Percentiles rank a stretch among this genome's conserved stretches.
These are phyloP conservation scores for Pogonomyrmex barbatus DNA, from an alignment of 1,140 invertebrate species.

Conservation along the genomic window DNA sequence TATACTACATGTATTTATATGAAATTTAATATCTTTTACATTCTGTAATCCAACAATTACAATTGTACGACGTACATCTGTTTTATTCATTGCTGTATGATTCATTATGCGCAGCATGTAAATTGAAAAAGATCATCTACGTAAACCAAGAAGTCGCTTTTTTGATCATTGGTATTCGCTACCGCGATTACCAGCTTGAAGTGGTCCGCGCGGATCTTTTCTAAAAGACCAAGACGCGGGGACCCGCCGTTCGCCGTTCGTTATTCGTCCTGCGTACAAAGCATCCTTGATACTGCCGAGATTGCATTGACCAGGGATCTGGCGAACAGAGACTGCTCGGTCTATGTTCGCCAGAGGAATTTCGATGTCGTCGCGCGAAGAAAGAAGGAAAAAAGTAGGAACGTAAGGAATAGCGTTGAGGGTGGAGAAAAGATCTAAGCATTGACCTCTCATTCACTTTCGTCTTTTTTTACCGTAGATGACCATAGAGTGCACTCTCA, in stretches of 20 bases:
- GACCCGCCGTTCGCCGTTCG: slow-evolving; percentile 68
- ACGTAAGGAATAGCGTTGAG: slow-evolving; percentile 46
- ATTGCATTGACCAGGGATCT: slow-evolving; percentile 78
- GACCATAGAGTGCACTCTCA: slow-evolving; percentile 31
- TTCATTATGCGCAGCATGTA: slow-evolving; percentile 48
- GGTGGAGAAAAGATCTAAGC: slow-evolving; percentile 69
- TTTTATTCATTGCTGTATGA: background rate
- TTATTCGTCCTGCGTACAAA: slow-evolving; percentile 79
- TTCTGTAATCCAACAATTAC: slow-evolving; percentile 24
- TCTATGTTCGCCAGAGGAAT: slow-evolving; percentile 64
- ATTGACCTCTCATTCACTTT: slow-evolving; percentile 50
- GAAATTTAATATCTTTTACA: background rate
- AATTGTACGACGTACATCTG: background rate
- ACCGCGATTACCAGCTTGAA: slow-evolving; percentile 76
- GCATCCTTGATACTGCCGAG: slow-evolving; percentile 78
- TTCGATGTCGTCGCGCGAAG: slow-evolving; percentile 64
- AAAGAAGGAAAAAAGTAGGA: slow-evolving; percentile 44
- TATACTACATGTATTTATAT: background rate
- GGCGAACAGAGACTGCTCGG: slow-evolving; percentile 34
- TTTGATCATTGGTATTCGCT: slow-evolving; percentile 71
- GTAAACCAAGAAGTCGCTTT: slow-evolving; percentile 70
- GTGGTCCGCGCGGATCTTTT: slow-evolving; percentile 77
- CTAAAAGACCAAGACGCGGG: slow-evolving; percentile 61
- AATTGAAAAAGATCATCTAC: slow-evolving; percentile 82
- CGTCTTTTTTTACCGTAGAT: slow-evolving; percentile 31